Evolutionary conservation across 2,113 vertebrate species (phyloP).

Genomic region (Bettongia penicillata): DNA sequence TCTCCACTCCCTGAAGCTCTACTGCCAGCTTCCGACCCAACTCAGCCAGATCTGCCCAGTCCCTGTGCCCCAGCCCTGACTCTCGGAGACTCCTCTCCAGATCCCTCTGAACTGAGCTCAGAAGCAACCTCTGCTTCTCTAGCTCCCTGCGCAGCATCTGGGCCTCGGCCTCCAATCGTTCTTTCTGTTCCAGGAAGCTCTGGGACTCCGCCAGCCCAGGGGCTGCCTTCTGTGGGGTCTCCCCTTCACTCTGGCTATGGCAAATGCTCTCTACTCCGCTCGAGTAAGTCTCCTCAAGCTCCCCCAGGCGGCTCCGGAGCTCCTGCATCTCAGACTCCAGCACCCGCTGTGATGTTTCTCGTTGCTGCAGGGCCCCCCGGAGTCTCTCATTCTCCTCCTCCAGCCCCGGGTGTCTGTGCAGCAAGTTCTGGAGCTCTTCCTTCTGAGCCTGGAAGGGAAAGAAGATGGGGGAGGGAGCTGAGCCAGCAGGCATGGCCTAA

Average conservation of each 20-base stretch:
- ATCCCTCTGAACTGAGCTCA: conserved; percentile 70
- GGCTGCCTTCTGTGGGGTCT: neutral
- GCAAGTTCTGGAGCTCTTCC: conserved; percentile 80
- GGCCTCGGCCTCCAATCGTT: neutral
- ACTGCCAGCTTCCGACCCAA: conserved; percentile 77
- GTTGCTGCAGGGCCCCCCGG: conserved; percentile 74
- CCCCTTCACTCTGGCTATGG: neutral
- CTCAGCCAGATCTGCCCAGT: conserved; percentile 49
- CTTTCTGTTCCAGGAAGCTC: conserved; percentile 64
- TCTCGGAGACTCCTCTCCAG: conserved; percentile 61
- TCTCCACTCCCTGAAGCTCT: conserved; percentile 67
- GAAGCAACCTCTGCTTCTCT: conserved; percentile 38
- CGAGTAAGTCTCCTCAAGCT: conserved; percentile 60
- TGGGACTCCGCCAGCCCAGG: neutral
- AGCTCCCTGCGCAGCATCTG: neutral
- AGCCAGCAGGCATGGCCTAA: neutral
- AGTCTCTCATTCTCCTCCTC: conserved; percentile 65
- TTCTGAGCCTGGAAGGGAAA: conserved; percentile 81
- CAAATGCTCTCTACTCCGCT: conserved; percentile 60
- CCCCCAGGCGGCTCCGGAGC: conserved; percentile 83
- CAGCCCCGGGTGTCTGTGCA: conserved; percentile 57
- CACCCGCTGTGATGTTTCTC: conserved; percentile 80
- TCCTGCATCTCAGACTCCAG: conserved; percentile 86
- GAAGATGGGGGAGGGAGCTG: neutral
- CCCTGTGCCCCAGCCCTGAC: neutral